phyloP scores from a whole-genome alignment of 2,113 vertebrate species.

The Struthidea cinerea region DNA sequence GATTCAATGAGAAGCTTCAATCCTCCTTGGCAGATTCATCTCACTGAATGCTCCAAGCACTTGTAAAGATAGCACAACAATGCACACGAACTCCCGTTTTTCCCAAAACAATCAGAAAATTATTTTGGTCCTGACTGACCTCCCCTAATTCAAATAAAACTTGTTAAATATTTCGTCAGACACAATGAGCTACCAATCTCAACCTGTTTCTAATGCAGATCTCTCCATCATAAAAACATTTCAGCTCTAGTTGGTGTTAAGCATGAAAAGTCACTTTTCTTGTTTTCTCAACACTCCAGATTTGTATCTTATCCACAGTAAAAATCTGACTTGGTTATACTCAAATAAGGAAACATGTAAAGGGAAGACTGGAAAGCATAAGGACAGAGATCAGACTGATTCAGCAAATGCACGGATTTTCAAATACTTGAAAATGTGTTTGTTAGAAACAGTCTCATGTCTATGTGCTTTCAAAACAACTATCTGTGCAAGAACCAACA shows the following conservation, averaged over 20 bases:
- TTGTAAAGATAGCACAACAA: not conserved
- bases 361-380: not conserved
- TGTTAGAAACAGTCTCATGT: not conserved
- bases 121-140: not conserved
- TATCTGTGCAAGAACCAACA: not conserved
- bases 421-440: not conserved
- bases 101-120: not conserved
- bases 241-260: not conserved
- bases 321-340: not conserved
- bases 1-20: not conserved
- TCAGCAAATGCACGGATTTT: not conserved
- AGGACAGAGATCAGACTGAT: not conserved
- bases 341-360: not conserved
- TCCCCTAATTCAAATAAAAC: not conserved
- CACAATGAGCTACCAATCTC: not conserved
- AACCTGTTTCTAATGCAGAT: not conserved
- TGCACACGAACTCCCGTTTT: not conserved
- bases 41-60: not conserved
- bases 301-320: not conserved
- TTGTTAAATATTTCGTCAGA: not conserved
- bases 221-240: not conserved
- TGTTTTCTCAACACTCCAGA: not conserved
- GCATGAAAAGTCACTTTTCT: not conserved
- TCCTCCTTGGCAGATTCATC: not conserved
- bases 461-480: not conserved